Percentiles rank a stretch among this genome's conserved stretches.
phyloP scores from a whole-genome alignment of 2,797 vertebrate genomes.

The Sebastes diploproa region DNA sequence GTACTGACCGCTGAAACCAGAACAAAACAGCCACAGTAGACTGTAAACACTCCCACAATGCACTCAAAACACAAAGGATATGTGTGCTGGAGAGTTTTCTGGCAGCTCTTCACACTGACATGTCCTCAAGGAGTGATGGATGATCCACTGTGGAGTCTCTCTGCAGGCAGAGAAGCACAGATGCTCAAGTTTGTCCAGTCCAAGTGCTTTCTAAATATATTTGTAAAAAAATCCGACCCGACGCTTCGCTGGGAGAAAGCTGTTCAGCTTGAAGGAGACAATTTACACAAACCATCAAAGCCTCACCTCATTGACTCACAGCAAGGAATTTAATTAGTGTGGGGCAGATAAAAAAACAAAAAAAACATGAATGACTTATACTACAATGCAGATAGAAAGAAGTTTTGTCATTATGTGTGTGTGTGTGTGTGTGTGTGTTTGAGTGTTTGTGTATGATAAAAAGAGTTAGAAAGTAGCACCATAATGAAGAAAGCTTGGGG shows the following conservation, averaged over 20 bases:
- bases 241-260: neutral
- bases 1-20: constrained; percentile 22
- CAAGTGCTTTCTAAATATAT: constrained; percentile 44
- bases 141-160: constrained; percentile 50
- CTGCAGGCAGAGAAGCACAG: constrained; percentile 55
- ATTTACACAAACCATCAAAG: constrained; percentile 36
- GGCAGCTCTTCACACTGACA: constrained; percentile 62
- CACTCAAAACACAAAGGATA: constrained; percentile 37
- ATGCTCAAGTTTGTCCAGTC: constrained; percentile 47
- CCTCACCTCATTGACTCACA: constrained; percentile 14
- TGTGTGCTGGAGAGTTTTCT: constrained; percentile 38
- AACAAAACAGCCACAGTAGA: constrained; percentile 36
- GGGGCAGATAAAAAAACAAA: neutral
- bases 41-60: constrained; percentile 46
- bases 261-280: neutral
- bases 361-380: neutral
- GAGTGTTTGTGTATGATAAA: neutral
- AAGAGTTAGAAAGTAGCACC: neutral
- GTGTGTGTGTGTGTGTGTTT: neutral
- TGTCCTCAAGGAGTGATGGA: constrained; percentile 67
- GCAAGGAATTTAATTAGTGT: constrained; percentile 31
- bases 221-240: neutral
- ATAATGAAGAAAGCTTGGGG: constrained; percentile 25
- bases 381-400: constrained; percentile 5
- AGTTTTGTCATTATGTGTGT: neutral